Percentiles rank a stretch among this genome's conserved stretches.
Conservation (phyloP, 2,888 invertebrate genomes). For the Mythimna vitellina region DNA sequence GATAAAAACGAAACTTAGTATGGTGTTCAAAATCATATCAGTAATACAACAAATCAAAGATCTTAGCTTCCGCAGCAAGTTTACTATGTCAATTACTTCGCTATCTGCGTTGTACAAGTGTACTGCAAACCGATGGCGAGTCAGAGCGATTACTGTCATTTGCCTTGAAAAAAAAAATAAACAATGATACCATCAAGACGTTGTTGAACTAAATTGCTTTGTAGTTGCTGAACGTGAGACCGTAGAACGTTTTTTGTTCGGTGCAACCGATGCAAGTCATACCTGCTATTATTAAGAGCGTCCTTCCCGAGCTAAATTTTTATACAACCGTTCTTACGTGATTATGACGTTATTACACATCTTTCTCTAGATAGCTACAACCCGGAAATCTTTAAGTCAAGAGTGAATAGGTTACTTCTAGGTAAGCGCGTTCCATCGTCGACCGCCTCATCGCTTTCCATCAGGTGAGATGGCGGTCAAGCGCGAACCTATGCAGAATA, state of each 20-base stretch:
- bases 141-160: slow-evolving; percentile 57
- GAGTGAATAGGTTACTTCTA: no score
- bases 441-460: no score
- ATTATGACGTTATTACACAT: no score
- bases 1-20: background rate
- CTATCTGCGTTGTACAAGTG: slow-evolving; percentile 34
- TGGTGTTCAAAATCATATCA: background rate
- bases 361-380: no score
- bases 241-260: slow-evolving; percentile 30
- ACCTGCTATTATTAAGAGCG: background rate
- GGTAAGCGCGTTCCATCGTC: no score
- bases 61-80: slow-evolving; percentile 13
- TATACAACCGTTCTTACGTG: no score
- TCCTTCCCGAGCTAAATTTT: no score
- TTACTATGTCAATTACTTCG: slow-evolving; percentile 55
- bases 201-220: slow-evolving; percentile 55
- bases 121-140: slow-evolving; percentile 33
- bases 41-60: slow-evolving; percentile 26
- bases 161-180: slow-evolving; percentile 50
- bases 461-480: no score
- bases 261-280: background rate
- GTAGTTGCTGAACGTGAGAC: slow-evolving; percentile 42
- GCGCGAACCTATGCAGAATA: no score
- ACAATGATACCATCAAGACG: slow-evolving; percentile 51
- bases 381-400: no score